phyloP scores from a whole-genome alignment of 1,140 invertebrate species.

The Drosophila prosaltans region DNA sequence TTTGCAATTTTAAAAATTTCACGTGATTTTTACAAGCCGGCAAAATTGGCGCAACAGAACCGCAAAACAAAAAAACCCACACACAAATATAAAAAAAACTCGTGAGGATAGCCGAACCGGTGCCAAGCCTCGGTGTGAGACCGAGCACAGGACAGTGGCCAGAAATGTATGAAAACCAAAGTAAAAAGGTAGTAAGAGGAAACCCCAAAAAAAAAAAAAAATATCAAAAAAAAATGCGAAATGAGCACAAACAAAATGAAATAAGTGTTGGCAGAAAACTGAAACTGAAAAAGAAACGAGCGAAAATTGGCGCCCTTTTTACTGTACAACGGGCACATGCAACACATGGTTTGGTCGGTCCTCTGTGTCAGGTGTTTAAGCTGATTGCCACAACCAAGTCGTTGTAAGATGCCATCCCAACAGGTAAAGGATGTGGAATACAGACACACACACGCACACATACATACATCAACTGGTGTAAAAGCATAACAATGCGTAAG shows the following conservation, averaged over 20 bases:
- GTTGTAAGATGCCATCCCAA: conserved; percentile 7
- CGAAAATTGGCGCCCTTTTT: conserved; percentile 6
- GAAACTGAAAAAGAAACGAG: conserved; percentile 9
- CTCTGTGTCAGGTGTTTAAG: conserved; percentile 51
- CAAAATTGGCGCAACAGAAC: conserved; percentile 46
- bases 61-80: background rate
- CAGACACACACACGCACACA: background rate
- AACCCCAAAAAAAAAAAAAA: conserved; percentile 27
- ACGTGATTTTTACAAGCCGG: conserved; percentile 69
- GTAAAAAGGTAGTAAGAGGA: background rate
- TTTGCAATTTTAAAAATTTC: conserved; percentile 70
- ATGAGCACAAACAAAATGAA: conserved; percentile 13
- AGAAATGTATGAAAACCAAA: background rate
- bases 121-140: conserved; percentile 15
- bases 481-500: conserved; percentile 26
- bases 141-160: conserved; percentile 41
- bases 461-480: background rate
- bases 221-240: conserved; percentile 32
- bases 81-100: conserved; percentile 8
- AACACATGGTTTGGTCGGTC: conserved; percentile 64
- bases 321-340: conserved; percentile 35
- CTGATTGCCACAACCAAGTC: conserved; percentile 47
- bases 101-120: conserved; percentile 2
- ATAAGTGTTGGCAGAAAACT: background rate
- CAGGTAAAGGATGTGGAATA: background rate